phyloP scores from a whole-genome alignment of 1,140 invertebrate genomes.

The Leptinotarsa undecemlineata region DNA sequence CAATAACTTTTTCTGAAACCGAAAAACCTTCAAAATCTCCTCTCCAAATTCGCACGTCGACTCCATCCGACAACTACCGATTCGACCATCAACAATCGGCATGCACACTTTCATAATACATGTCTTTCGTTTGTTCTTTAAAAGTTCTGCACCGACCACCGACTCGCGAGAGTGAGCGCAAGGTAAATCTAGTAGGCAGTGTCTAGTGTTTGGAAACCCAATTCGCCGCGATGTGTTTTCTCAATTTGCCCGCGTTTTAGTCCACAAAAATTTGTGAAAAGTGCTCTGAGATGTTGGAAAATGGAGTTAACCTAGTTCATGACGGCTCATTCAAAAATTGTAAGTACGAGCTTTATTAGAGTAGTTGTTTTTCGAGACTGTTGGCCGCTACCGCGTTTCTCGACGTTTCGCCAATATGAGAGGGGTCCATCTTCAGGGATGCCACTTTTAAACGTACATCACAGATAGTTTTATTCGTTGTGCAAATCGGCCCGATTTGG shows the following conservation, averaged over 20 bases:
- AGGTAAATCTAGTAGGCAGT: conserved; percentile 7
- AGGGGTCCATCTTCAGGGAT: too few species aligned
- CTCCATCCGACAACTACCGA: not conserved
- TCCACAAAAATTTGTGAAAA: conserved; percentile 8
- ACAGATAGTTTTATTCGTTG: too few species aligned
- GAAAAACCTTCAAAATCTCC: not conserved
- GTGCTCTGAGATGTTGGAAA: conserved; percentile 12
- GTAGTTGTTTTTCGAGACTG: too few species aligned
- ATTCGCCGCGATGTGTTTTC: conserved; percentile 19
- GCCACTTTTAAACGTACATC: too few species aligned
- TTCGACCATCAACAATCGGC: not conserved
- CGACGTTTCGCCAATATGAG: too few species aligned
- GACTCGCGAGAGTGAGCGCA: not conserved
- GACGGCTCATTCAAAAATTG: conserved; percentile 15
- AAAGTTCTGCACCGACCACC: conserved; percentile 18
- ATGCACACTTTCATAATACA: conserved; percentile 22
- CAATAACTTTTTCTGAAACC: not conserved
- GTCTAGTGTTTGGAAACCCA: not conserved
- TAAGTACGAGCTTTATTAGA: not conserved
- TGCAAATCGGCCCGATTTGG: not conserved
- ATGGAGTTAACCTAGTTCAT: conserved; percentile 18
- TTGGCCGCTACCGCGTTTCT: too few species aligned
- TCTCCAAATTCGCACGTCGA: not conserved
- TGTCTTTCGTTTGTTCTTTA: conserved; percentile 16
- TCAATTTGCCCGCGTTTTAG: conserved; percentile 4